Percentiles rank a stretch among this genome's conserved stretches.
These are phyloP conservation scores for Hoplostethus mediterraneus DNA, from an alignment of 2,797 vertebrate genomes.

Conservation along the genomic window DNA sequence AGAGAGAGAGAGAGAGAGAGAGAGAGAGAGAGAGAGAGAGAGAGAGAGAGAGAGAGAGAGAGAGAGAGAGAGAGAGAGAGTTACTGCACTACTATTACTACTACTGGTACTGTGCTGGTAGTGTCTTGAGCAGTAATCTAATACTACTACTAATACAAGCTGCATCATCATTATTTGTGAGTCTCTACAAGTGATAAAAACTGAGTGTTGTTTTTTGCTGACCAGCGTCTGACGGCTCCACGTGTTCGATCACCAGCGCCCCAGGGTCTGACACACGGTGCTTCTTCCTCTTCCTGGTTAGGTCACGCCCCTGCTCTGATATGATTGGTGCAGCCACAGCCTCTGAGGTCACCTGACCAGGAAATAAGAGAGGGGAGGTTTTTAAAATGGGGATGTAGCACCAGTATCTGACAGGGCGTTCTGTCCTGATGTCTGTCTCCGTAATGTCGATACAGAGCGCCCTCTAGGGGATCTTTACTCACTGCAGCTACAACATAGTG, in stretches of 20 bases:
- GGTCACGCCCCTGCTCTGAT: slow-evolving; percentile 64
- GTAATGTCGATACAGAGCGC: no score
- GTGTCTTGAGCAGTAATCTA: no score
- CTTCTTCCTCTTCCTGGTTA: slow-evolving; percentile 66
- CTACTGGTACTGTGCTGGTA: no score
- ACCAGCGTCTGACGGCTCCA: slow-evolving; percentile 81
- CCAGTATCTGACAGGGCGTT: no score
- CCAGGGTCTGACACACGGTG: slow-evolving; percentile 82
- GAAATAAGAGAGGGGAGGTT: neutral
- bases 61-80: neutral
- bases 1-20: neutral
- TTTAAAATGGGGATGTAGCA: no score
- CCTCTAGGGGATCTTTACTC: no score
- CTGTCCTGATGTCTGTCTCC: no score
- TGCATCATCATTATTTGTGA: no score
- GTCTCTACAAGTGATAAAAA: no score
- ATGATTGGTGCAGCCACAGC: slow-evolving; percentile 62
- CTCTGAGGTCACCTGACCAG: slow-evolving; percentile 79
- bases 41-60: neutral
- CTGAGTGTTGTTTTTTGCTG: neutral
- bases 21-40: neutral
- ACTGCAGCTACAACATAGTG: no score
- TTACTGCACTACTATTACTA: no score
- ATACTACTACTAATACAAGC: no score
- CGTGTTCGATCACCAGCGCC: slow-evolving; percentile 81